Evolutionary conservation across 2,888 invertebrate genomes (phyloP), one percentile per base, ranked within the genome.

Genomic region (Omphaloscelis lunosa): DNA sequence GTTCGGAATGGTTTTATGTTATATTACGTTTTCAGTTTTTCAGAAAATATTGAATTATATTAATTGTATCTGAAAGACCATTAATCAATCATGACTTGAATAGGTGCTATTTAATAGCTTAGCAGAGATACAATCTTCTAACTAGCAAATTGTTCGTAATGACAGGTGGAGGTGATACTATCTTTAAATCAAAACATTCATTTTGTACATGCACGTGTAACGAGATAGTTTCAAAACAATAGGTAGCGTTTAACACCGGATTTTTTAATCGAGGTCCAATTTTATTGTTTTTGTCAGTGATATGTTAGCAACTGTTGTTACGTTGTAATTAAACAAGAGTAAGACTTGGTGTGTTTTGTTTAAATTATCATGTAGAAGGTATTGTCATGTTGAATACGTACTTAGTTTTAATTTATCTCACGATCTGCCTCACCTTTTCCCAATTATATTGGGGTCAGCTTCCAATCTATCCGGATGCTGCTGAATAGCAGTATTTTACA

Each of bases 201-300:
- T 79, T 79, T 75, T 63, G 34, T 29, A 56, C 56, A 39, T 51
- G 29, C 0, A 51, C 39, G 39, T 51, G 75, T 39, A 63, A 63
- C 48, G 20, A 63, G 62, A 63, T 75, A 15, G 48, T 76, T 79
- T 59, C 20, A 41, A 82, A 79, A 79, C 82, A 79, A 82, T 59
- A 34, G 82, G 2, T 17, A 6, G n/a, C 20, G 29, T 51, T 76
- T 53, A 62, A 29, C 39, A 9, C 29, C 17, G 7, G 0, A n/a
- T 58, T 9, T 41, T n/a, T 17, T 6, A 17, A 27, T 41, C 29
- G 41, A 63, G 41, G 75, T 15, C 29, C 15, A n/a, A n/a, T 34
- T 41, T 45, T 23, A 17, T 59, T 39, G 23, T 29, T 41, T 20
- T 39, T 51, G 29, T n/a, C 39, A 63, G 75, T 29, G 48, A 74